These are phyloP conservation scores for Tragelaphus strepsiceros DNA, from an alignment of 2,113 vertebrate species.

Conservation along the genomic window DNA sequence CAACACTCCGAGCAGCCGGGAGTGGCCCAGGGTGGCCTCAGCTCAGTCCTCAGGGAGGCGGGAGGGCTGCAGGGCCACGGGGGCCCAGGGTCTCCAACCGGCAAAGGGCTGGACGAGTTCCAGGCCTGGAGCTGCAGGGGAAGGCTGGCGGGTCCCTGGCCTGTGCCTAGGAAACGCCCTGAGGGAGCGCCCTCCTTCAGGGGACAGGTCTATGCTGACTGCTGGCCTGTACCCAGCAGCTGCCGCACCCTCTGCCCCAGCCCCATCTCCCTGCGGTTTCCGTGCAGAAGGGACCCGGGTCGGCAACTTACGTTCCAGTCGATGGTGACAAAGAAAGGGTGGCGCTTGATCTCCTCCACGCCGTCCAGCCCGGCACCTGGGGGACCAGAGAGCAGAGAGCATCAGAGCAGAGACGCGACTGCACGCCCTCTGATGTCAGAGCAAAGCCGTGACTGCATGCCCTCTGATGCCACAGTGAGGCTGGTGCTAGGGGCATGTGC, in stretches of 20 bases:
- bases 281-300: rapidly evolving
- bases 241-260: rapidly evolving
- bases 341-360: conserved; percentile 95
- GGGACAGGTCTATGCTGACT: rapidly evolving
- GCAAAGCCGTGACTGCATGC: rapidly evolving
- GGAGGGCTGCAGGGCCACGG: rapidly evolving
- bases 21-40: neutral
- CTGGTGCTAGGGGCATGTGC: rapidly evolving
- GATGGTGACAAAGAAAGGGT: conserved; percentile 91
- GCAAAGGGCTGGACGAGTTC: neutral
- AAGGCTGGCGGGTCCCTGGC: rapidly evolving
- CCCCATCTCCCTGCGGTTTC: neutral
- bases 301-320: conserved; percentile 93
- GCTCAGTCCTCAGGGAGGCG: neutral
- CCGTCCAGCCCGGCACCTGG: conserved; percentile 94
- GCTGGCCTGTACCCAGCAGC: rapidly evolving
- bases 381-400: neutral
- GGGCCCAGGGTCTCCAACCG: rapidly evolving
- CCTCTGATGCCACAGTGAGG: neutral
- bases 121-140: rapidly evolving
- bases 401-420: rapidly evolving
- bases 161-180: neutral
- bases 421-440: rapidly evolving
- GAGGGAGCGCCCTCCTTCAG: rapidly evolving
- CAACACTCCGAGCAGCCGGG: rapidly evolving